A percentile compares a stretch with the other conserved stretches of the same genome.
Conservation (phyloP, 2,113 vertebrate genomes). For the Riparia riparia region DNA sequence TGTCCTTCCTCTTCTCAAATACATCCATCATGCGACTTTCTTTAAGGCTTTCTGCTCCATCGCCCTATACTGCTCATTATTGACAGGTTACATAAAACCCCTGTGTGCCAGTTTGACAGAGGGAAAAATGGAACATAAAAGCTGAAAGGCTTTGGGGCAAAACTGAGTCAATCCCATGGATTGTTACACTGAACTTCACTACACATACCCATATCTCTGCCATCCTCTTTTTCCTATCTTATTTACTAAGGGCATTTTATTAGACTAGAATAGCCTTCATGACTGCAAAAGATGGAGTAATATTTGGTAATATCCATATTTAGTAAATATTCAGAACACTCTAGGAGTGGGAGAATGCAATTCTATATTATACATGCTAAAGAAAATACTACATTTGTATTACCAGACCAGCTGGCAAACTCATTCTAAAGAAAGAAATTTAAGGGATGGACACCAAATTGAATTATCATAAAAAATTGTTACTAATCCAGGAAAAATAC, state of each 20-base stretch:
- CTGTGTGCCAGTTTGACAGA: neutral
- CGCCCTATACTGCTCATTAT: neutral
- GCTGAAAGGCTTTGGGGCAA: neutral
- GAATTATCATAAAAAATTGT: neutral
- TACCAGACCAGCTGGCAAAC: neutral
- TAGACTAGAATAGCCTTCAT: neutral
- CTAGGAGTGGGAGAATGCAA: neutral
- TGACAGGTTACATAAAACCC: neutral
- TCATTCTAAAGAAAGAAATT: neutral
- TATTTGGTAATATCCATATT: neutral
- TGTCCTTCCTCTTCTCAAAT: neutral
- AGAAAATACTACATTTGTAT: neutral
- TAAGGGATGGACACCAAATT: neutral
- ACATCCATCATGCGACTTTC: neutral
- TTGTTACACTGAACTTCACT: neutral
- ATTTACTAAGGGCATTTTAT: neutral
- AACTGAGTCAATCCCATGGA: neutral
- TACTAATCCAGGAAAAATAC: neutral
- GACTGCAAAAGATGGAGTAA: neutral
- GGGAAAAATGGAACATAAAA: neutral
- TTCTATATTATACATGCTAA: neutral
- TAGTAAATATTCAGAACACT: neutral
- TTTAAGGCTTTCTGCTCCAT: neutral
- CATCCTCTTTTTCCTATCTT: neutral
- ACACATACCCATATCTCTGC: neutral